Evolutionary conservation across 2,113 vertebrate genomes (phyloP).

Genomic region (Callionymus lyra): DNA sequence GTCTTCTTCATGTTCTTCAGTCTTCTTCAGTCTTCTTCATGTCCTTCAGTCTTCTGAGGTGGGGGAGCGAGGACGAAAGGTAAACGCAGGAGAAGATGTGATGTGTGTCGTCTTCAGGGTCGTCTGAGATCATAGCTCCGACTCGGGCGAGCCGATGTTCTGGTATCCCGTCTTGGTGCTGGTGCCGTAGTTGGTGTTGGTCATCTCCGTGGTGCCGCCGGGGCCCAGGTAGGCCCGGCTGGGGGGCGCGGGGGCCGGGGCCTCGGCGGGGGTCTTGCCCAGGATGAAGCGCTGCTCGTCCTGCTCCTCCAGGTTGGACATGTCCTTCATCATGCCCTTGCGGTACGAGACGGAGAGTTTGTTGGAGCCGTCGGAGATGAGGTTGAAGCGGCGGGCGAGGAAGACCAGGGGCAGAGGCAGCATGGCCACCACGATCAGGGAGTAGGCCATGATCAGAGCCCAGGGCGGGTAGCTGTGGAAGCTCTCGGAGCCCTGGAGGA

Average conservation of each 20-base stretch:
- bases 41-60: too few species aligned
- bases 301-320: slow-evolving; percentile 91
- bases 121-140: slow-evolving; percentile 77
- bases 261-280: slow-evolving; percentile 85
- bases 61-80: slow-evolving; percentile 45
- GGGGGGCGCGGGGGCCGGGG: slow-evolving; percentile 87
- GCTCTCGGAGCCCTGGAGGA: slow-evolving; percentile 74
- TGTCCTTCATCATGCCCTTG: slow-evolving; percentile 97
- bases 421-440: slow-evolving; percentile 79
- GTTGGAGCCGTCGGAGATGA: slow-evolving; percentile 89
- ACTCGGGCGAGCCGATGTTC: slow-evolving; percentile 84
- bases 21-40: too few species aligned
- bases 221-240: slow-evolving; percentile 90
- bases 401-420: slow-evolving; percentile 87
- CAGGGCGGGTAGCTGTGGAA: slow-evolving; percentile 89
- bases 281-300: slow-evolving; percentile 97
- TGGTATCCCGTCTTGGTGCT: slow-evolving; percentile 81
- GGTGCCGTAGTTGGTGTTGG: slow-evolving; percentile 83
- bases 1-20: too few species aligned
- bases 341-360: slow-evolving; percentile 93
- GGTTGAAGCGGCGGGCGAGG: slow-evolving; percentile 81
- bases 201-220: slow-evolving; percentile 79
- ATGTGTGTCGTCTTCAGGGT: background rate
- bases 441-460: slow-evolving; percentile 84
- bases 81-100: background rate